Conservation (phyloP, 2,113 vertebrate genomes). For the Tautogolabrus adspersus region DNA sequence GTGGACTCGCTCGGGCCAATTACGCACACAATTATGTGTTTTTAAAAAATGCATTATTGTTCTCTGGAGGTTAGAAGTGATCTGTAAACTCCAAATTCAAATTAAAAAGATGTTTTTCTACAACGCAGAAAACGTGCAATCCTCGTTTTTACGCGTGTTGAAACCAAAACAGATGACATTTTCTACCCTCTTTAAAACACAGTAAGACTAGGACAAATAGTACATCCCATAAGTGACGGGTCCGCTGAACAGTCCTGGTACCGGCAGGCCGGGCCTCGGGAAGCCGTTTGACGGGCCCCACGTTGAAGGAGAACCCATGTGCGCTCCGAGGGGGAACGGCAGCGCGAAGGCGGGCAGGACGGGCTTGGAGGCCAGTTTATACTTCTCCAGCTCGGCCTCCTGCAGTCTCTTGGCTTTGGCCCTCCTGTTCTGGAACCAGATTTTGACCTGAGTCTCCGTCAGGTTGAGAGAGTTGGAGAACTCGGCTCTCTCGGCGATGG, state of each 20-base stretch:
- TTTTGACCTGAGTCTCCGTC: constrained; percentile 90
- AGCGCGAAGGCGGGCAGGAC: constrained; percentile 85
- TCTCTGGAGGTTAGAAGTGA: constrained; percentile 17
- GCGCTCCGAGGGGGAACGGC: constrained; percentile 84
- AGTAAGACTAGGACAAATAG: constrained; percentile 84
- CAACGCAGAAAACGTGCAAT: constrained; percentile 9
- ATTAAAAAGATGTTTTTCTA: constrained; percentile 13
- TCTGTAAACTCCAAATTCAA: constrained; percentile 10
- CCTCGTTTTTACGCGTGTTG: constrained; percentile 30
- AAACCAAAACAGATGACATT: constrained; percentile 24
- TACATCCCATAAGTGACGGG: constrained; percentile 89
- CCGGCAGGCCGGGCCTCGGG: constrained; percentile 80
- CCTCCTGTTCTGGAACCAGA: constrained; percentile 90
- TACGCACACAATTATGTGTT: constrained; percentile 5
- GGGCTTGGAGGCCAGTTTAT: constrained; percentile 86
- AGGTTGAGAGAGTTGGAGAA: constrained; percentile 87
- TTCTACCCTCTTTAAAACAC: background rate
- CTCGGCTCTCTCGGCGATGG: constrained; percentile 86
- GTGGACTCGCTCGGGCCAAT: background rate
- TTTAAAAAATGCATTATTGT: background rate
- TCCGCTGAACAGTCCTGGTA: constrained; percentile 84
- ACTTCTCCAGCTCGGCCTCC: constrained; percentile 89
- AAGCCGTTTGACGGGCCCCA: constrained; percentile 80
- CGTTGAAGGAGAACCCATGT: constrained; percentile 78
- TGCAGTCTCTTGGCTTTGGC: constrained; percentile 90